Evolutionary conservation across 2,113 vertebrate genomes (phyloP).

Genomic region (Eulemur rufifrons): DNA sequence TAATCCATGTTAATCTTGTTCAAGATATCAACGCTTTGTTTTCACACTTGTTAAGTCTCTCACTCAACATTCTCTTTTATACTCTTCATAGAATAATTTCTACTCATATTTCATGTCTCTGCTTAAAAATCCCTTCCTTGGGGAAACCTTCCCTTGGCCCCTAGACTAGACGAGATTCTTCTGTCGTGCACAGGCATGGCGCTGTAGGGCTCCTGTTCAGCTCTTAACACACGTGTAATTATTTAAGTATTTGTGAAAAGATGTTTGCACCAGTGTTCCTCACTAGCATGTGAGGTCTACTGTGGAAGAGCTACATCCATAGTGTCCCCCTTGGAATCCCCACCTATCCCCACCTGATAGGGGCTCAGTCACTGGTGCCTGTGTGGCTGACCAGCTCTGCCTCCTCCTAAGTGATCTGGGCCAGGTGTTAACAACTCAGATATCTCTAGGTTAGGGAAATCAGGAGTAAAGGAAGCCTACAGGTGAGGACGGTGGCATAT

Average conservation of each 20-base stretch:
- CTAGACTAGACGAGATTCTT: not conserved
- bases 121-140: not conserved
- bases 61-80: not conserved
- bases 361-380: not conserved
- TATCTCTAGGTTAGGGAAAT: not conserved
- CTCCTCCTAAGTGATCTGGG: not conserved
- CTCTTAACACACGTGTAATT: not conserved
- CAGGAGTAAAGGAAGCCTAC: not conserved
- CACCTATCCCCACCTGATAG: not conserved
- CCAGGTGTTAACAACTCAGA: not conserved
- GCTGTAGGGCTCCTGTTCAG: not conserved
- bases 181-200: accelerated
- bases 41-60: not conserved
- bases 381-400: not conserved
- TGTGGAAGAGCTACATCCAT: not conserved
- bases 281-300: not conserved
- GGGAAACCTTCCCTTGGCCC: not conserved
- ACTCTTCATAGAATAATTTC: not conserved
- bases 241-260: not conserved
- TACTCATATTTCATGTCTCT: not conserved
- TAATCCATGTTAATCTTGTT: not conserved
- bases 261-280: not conserved
- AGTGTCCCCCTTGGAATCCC: not conserved
- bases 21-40: not conserved
- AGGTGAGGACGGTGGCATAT: not conserved